Conservation (phyloP, 2,113 vertebrate species). For the Sylvilagus bachmani region DNA sequence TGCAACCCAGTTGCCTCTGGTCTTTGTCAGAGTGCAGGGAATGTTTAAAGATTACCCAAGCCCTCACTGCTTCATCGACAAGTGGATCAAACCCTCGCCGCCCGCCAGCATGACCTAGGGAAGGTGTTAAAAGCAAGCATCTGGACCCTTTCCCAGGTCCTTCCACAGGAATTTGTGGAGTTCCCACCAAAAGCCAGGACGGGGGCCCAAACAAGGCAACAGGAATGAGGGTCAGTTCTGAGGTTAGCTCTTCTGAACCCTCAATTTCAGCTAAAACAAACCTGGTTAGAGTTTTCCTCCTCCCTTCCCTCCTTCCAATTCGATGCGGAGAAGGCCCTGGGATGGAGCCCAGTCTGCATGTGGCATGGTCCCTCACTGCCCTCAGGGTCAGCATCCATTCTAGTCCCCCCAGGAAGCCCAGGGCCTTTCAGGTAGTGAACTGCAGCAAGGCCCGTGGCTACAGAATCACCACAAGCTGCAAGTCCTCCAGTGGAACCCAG, state of each 20-base stretch:
- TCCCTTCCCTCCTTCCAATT: background rate
- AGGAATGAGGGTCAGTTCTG: background rate
- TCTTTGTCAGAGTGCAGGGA: background rate
- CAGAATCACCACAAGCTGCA: too few species aligned
- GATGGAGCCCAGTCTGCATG: too few species aligned
- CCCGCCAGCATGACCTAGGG: background rate
- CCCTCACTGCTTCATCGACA: background rate
- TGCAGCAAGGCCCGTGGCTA: too few species aligned
- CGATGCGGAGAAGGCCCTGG: background rate
- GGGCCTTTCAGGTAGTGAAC: background rate
- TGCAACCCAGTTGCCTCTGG: background rate
- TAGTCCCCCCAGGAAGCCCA: too few species aligned
- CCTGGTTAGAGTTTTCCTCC: background rate
- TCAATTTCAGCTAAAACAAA: conserved; percentile 1
- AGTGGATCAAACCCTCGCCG: background rate
- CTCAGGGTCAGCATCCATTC: background rate
- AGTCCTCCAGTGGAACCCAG: background rate
- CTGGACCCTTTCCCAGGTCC: background rate
- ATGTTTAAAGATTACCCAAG: background rate
- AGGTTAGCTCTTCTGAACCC: background rate
- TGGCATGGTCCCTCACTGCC: too few species aligned
- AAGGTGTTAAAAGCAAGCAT: background rate
- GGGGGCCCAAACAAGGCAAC: conserved; percentile 28
- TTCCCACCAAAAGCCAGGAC: background rate
- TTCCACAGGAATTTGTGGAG: background rate